These are phyloP conservation scores for Selene dorsalis DNA, from an alignment of 2,797 vertebrate species.

Conservation along the genomic window DNA sequence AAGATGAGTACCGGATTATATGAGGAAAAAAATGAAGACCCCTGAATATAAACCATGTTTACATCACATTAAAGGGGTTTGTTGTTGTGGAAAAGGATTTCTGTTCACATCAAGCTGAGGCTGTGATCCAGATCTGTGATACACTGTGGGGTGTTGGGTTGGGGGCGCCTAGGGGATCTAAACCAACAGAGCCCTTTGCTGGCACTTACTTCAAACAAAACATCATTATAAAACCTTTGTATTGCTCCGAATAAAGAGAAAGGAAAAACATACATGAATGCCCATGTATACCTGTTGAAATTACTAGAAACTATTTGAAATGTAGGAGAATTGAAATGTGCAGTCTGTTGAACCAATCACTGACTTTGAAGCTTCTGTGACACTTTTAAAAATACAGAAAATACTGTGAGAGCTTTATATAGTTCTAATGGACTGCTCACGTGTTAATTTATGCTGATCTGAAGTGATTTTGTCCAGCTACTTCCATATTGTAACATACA, in stretches of 20 bases:
- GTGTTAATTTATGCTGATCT: constrained; percentile 69
- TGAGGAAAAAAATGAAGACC: constrained; percentile 33
- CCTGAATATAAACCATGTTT: constrained; percentile 61
- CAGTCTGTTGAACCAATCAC: constrained; percentile 44
- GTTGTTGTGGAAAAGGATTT: constrained; percentile 37
- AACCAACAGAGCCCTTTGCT: constrained; percentile 13
- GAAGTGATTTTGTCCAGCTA: constrained; percentile 59
- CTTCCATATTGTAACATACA: constrained; percentile 65
- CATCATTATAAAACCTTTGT: constrained; percentile 28
- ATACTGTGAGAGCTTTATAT: constrained; percentile 70
- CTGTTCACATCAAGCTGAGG: constrained; percentile 30
- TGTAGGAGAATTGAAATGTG: constrained; percentile 19
- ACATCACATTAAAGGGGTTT: constrained; percentile 59
- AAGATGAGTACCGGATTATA: constrained; percentile 45
- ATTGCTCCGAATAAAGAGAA: constrained; percentile 30
- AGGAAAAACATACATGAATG: constrained; percentile 10
- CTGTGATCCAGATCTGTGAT: constrained; percentile 20
- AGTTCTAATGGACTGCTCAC: constrained; percentile 64
- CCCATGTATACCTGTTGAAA: constrained; percentile 32
- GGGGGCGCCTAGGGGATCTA: background rate
- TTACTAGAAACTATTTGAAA: constrained; percentile 21
- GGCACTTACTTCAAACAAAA: constrained; percentile 31
- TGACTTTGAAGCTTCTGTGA: constrained; percentile 52
- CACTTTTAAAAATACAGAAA: constrained; percentile 50
- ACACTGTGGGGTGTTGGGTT: constrained; percentile 9